A percentile compares a stretch with the other conserved stretches of the same genome.
Evolutionary conservation across 2,113 vertebrate genomes (phyloP).

Genomic region (Psammodynastes pulverulentus): DNA sequence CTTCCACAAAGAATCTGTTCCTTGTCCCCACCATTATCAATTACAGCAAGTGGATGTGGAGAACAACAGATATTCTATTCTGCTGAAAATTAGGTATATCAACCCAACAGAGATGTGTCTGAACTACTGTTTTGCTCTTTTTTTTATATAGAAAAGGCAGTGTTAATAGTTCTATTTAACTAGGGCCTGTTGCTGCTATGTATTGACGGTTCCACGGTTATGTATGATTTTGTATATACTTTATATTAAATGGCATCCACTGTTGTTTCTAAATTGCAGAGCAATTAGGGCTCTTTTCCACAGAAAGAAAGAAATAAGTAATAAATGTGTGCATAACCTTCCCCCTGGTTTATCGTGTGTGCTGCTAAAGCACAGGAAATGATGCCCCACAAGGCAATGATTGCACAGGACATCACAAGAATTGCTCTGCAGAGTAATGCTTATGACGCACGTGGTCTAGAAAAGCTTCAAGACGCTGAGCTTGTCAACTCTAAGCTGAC

Average conservation of each 20-base stretch:
- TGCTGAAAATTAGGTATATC: background rate
- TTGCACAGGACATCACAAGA: background rate
- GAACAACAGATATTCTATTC: background rate
- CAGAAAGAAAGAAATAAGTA: background rate
- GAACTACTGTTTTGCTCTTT: background rate
- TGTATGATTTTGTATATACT: background rate
- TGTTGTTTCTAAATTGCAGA: background rate
- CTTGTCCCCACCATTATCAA: background rate
- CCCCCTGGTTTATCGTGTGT: background rate
- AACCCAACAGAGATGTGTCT: background rate
- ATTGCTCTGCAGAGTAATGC: background rate
- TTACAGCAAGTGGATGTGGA: background rate
- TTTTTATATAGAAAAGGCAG: background rate
- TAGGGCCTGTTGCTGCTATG: background rate
- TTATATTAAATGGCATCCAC: background rate
- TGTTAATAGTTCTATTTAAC: background rate
- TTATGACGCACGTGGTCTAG: background rate
- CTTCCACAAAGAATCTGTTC: too few relatives aligned
- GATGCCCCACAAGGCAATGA: background rate
- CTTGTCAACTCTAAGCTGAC: background rate
- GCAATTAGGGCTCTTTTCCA: background rate
- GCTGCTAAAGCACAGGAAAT: slow-evolving; percentile 1
- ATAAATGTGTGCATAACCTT: background rate
- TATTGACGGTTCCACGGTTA: background rate
- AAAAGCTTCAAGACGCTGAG: background rate